A percentile compares a stretch with the other conserved stretches of the same genome.
Evolutionary conservation across 2,113 vertebrate genomes (phyloP).

Genomic region (Sterrhoptilus dennistouni): DNA sequence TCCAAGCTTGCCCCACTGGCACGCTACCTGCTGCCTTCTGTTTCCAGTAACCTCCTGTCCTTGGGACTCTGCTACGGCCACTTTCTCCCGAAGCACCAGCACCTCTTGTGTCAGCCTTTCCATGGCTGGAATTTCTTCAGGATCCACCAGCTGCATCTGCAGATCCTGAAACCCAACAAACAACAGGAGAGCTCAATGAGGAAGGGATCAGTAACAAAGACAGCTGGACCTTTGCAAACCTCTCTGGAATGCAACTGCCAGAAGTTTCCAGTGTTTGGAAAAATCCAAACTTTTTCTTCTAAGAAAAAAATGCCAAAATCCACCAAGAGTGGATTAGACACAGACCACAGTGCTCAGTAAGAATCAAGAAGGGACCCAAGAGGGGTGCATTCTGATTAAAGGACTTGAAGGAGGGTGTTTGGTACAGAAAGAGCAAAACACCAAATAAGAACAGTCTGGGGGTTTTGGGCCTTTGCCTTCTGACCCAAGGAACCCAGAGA

Average conservation of each 20-base stretch:
- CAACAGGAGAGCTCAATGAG: neutral
- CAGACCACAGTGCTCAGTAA: neutral
- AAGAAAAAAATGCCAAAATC: neutral
- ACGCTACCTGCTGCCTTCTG: slow-evolving; percentile 78
- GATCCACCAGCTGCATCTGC: slow-evolving; percentile 85
- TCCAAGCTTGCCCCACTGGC: neutral
- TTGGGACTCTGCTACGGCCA: slow-evolving; percentile 62
- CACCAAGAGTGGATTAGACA: neutral
- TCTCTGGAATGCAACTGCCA: neutral
- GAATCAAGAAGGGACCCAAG: neutral
- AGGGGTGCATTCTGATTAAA: neutral
- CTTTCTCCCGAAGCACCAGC: slow-evolving; percentile 81
- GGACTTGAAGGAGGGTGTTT: neutral
- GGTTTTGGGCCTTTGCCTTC: neutral
- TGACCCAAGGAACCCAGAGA: neutral
- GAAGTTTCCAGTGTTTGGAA: neutral
- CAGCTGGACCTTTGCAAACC: neutral
- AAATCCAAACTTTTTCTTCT: neutral
- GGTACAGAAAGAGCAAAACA: neutral
- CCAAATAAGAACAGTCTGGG: neutral
- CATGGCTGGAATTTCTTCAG: slow-evolving; percentile 81
- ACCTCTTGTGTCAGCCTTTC: slow-evolving; percentile 86
- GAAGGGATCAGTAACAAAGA: neutral
- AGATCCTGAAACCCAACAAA: slow-evolving; percentile 78
- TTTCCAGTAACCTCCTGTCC: slow-evolving; percentile 66